phyloP scores from a whole-genome alignment of 35 echinoderm and acorn worm species.

The Hemicentrotus pulcherrimus region DNA sequence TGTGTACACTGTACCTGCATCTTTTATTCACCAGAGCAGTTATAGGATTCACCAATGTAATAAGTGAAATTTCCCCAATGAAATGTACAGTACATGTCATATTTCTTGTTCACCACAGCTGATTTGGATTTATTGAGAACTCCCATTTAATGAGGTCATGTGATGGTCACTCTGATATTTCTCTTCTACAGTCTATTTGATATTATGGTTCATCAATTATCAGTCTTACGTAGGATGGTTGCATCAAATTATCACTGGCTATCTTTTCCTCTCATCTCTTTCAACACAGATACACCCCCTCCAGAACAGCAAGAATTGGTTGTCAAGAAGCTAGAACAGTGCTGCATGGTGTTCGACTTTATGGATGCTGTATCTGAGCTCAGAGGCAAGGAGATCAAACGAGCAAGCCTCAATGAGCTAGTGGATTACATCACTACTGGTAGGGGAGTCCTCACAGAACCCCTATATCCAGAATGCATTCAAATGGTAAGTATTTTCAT shows the following conservation, averaged over 20 bases:
- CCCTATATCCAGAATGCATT: slow-evolving; percentile 95
- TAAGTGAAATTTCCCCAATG: too few relatives aligned
- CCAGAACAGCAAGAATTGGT: slow-evolving; percentile 93
- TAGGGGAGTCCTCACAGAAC: slow-evolving; percentile 95
- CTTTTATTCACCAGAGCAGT: too few relatives aligned
- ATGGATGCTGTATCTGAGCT: slow-evolving; percentile 98
- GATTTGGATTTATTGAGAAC: too few relatives aligned
- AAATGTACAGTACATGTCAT: too few relatives aligned
- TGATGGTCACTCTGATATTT: too few relatives aligned
- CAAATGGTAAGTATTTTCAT: slow-evolving; percentile 80
- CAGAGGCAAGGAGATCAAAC: slow-evolving; percentile 97
- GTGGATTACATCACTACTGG: slow-evolving; percentile 98
- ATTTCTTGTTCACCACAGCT: too few relatives aligned
- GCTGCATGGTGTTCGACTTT: slow-evolving; percentile 99
- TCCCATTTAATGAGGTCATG: too few relatives aligned
- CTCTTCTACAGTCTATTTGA: too few relatives aligned
- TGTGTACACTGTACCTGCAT: too few relatives aligned
- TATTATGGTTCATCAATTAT: not conserved
- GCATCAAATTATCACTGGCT: not conserved
- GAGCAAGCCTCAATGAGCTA: slow-evolving; percentile 98
- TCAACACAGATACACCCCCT: slow-evolving; percentile 86
- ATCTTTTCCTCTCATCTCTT: slow-evolving; percentile 39
- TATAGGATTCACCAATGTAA: too few relatives aligned
- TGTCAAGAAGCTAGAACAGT: slow-evolving; percentile 98
- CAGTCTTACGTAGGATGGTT: not conserved